Evolutionary conservation across 2,888 invertebrate species (phyloP).

Genomic region (Stenichneumon culpator): DNA sequence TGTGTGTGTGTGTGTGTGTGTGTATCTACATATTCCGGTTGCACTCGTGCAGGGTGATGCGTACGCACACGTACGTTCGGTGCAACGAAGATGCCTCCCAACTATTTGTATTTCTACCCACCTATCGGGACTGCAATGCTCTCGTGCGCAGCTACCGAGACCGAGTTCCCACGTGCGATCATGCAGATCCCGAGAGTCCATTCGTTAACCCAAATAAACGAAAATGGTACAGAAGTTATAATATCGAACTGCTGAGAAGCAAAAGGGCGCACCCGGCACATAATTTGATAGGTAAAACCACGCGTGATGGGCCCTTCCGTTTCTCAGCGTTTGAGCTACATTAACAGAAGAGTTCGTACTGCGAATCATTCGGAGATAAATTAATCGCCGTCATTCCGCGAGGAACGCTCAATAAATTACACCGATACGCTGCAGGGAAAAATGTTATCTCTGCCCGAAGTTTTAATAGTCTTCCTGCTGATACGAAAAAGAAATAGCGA

Average conservation of each 20-base stretch:
- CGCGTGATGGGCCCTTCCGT: too few species aligned
- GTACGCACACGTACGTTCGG: slow-evolving; percentile 4
- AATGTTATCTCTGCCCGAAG: not conserved
- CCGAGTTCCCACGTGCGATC: slow-evolving; percentile 47
- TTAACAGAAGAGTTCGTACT: too few species aligned
- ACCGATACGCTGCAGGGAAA: not conserved
- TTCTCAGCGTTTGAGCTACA: too few species aligned
- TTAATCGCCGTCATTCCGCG: too few species aligned
- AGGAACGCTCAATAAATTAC: too few species aligned
- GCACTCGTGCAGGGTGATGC: slow-evolving; percentile 28
- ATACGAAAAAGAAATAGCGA: not conserved
- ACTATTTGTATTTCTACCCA: slow-evolving; percentile 38
- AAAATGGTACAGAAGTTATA: not conserved
- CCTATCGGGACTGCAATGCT: slow-evolving; percentile 41
- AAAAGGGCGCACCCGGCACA: too few species aligned
- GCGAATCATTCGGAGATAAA: too few species aligned
- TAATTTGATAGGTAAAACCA: too few species aligned
- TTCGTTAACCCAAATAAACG: not conserved
- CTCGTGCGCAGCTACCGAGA: slow-evolving; percentile 32
- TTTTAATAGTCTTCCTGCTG: not conserved
- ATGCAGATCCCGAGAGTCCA: not conserved
- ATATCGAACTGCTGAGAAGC: not conserved
- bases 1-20: not conserved
- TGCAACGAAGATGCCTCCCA: slow-evolving; percentile 42
- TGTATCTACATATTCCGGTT: slow-evolving; percentile 35